Conservation (phyloP, 1,140 invertebrate species). For the Papilio xuthus region DNA sequence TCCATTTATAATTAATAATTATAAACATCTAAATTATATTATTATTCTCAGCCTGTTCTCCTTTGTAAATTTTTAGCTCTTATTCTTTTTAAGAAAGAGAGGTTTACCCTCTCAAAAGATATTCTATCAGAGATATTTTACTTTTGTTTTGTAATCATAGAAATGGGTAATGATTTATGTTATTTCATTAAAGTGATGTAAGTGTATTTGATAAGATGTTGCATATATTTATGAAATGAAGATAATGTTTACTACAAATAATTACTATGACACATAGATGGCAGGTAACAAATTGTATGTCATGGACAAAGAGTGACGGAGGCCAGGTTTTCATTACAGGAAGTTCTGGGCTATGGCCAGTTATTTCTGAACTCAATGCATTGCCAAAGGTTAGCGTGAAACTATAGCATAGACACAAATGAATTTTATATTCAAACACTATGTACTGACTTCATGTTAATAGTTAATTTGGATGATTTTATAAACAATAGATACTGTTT, state of each 20-base stretch:
- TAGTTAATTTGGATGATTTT: neutral
- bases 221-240: neutral
- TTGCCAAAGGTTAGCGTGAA: constrained; percentile 75
- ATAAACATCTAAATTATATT: too few species aligned
- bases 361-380: constrained; percentile 58
- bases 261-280: constrained; percentile 1
- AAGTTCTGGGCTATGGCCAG: constrained; percentile 71
- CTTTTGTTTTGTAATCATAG: neutral
- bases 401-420: constrained; percentile 36
- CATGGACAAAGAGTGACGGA: constrained; percentile 33
- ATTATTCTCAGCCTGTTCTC: too few species aligned
- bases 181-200: neutral
- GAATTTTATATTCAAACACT: constrained; percentile 24
- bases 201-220: neutral
- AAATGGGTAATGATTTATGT: neutral
- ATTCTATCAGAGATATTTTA: neutral
- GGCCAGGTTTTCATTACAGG: constrained; percentile 62
- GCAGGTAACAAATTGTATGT: constrained; percentile 30
- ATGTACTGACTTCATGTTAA: neutral
- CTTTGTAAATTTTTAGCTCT: too few species aligned
- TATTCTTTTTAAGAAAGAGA: too few species aligned
- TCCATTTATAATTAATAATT: too few species aligned
- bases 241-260: neutral
- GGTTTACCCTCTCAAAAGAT: too few species aligned
- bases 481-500: neutral